Evolutionary conservation across 2,888 invertebrate genomes (phyloP).

Genomic region (Nebria brevicollis): DNA sequence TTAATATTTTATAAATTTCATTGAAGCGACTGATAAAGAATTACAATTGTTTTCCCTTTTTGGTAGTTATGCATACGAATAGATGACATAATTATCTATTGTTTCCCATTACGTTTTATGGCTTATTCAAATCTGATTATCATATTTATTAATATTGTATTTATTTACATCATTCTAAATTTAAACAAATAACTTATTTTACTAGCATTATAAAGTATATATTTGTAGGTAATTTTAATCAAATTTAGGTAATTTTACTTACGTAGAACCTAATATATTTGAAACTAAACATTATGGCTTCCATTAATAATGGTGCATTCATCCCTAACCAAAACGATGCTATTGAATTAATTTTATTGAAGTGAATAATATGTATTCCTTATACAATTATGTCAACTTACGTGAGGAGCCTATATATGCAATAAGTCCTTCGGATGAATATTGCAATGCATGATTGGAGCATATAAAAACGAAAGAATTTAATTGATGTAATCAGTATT

Average conservation of each 20-base stretch:
- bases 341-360: neutral
- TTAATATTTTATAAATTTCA: too few species aligned
- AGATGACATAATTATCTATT: neutral
- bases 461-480: constrained; percentile 10
- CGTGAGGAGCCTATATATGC: constrained; percentile 8
- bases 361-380: neutral
- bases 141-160: neutral
- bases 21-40: neutral
- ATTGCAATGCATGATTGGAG: neutral
- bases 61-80: neutral
- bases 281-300: too few species aligned
- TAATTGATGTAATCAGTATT: constrained; percentile 14
- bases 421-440: neutral
- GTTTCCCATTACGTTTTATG: neutral
- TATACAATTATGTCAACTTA: neutral
- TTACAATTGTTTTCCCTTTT: neutral
- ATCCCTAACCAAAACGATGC: too few species aligned
- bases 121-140: neutral
- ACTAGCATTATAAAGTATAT: too few species aligned
- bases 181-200: too few species aligned
- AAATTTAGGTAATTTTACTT: too few species aligned
- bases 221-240: too few species aligned
- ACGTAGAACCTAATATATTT: too few species aligned
- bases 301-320: too few species aligned
- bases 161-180: too few species aligned